phyloP scores from a whole-genome alignment of 2,113 vertebrate species.

The Fulmarus glacialis region DNA sequence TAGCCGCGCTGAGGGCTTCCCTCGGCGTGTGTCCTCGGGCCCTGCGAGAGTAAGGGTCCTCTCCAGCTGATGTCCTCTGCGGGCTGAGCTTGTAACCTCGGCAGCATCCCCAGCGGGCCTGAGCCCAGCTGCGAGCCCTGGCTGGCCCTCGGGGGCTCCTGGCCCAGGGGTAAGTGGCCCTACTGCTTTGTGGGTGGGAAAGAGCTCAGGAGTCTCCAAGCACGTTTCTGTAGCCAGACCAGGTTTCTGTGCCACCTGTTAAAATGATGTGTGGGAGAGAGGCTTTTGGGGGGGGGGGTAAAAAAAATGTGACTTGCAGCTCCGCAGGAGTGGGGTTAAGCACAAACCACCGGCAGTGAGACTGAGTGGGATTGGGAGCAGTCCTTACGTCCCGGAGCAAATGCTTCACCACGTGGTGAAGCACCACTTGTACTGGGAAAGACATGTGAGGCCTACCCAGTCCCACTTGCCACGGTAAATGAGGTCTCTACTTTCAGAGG shows the following conservation, averaged over 20 bases:
- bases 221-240: background rate
- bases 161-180: too few species aligned
- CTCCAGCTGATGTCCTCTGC: fast-evolving
- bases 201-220: background rate
- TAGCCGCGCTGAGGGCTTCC: fast-evolving
- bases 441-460: fast-evolving
- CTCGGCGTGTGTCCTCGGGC: fast-evolving
- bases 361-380: background rate
- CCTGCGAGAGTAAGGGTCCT: fast-evolving
- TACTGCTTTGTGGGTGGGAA: background rate
- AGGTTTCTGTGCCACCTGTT: background rate
- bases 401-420: fast-evolving
- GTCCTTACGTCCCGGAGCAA: fast-evolving
- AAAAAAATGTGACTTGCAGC: background rate
- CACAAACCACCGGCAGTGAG: background rate
- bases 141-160: background rate
- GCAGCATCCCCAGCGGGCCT: background rate
- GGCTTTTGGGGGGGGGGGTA: background rate
- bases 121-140: background rate
- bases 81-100: background rate
- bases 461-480: background rate
- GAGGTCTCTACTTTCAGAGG: background rate
- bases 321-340: too few species aligned
- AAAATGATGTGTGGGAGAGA: background rate
- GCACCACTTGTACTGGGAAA: background rate